phyloP scores from a whole-genome alignment of 2,113 vertebrate species.

The Cryptomyrus ogoouensis region DNA sequence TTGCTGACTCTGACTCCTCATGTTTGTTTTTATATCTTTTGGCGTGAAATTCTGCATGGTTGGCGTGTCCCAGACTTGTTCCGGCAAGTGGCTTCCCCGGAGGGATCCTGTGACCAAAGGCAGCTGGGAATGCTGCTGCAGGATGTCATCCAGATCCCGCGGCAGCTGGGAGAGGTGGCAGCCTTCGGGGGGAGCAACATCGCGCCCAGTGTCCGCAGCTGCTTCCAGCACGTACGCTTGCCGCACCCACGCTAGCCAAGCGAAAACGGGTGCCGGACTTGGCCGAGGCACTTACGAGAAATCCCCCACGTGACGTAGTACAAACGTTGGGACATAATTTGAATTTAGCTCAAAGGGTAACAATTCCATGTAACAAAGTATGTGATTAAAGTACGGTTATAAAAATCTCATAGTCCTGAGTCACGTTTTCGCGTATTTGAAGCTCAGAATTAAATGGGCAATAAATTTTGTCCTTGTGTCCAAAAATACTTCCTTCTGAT shows the following conservation, averaged over 20 bases:
- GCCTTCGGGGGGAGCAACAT: conserved; percentile 96
- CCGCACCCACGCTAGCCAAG: not conserved
- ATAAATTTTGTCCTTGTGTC: conserved; percentile 10
- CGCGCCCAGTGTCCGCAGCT: conserved; percentile 92
- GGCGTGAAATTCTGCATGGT: not conserved
- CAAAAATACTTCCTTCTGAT: conserved; percentile 22
- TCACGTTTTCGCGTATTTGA: not conserved
- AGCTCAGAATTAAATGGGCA: not conserved
- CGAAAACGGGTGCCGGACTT: not conserved
- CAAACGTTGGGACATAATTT: not conserved
- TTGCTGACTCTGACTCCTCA: not conserved
- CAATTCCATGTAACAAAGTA: not conserved
- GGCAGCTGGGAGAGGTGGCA: conserved; percentile 90
- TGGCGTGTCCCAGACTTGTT: conserved; percentile 71
- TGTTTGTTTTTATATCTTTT: conserved; percentile 26
- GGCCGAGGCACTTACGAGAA: not conserved
- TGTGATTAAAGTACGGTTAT: not conserved
- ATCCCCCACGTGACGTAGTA: not conserved
- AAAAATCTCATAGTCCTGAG: not conserved
- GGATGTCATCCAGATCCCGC: conserved; percentile 88
- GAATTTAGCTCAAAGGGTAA: not conserved
- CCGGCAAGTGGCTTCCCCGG: conserved; percentile 78
- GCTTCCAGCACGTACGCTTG: conserved; percentile 82
- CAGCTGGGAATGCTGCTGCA: conserved; percentile 87
- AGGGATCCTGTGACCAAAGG: conserved; percentile 85